phyloP scores from a whole-genome alignment of 2,888 invertebrate genomes.

The Nineta flava region DNA sequence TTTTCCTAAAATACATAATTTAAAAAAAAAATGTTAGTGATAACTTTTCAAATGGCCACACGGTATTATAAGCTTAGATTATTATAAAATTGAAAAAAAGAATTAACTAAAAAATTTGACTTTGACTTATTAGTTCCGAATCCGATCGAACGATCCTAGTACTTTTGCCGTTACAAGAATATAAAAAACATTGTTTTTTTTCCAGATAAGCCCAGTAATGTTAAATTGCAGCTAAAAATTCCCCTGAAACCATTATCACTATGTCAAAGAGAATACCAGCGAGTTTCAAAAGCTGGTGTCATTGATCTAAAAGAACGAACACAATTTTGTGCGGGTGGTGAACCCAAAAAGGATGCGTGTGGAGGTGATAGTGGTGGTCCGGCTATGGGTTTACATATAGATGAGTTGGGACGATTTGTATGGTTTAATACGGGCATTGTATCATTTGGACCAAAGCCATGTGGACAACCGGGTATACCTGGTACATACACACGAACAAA shows the following conservation, averaged over 20 bases:
- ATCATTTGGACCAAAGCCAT: constrained; percentile 39
- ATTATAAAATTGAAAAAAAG: no score
- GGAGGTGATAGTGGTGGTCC: constrained; percentile 10
- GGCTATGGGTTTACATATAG: constrained; percentile 2
- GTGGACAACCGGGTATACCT: constrained; percentile 35
- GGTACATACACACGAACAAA: constrained; percentile 46
- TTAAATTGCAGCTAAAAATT: constrained; percentile 11
- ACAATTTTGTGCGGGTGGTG: constrained; percentile 24
- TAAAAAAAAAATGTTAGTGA: no score
- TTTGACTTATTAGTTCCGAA: no score
- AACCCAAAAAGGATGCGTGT: constrained; percentile 10
- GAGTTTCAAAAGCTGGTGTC: neutral
- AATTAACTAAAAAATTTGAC: no score
- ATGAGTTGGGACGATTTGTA: neutral
- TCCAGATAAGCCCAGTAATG: constrained; percentile 5
- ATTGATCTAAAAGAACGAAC: neutral
- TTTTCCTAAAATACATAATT: no score
- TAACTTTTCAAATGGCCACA: no score
- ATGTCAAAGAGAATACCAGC: constrained; percentile 4
- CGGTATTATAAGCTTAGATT: no score
- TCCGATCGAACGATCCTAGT: no score
- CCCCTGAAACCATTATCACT: constrained; percentile 7
- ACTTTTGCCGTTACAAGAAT: no score
- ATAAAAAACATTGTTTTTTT: constrained; percentile 8
- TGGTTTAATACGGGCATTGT: constrained; percentile 41